Evolutionary conservation across 2,888 invertebrate genomes (phyloP).

Genomic region (Nemotelus pantherinus): DNA sequence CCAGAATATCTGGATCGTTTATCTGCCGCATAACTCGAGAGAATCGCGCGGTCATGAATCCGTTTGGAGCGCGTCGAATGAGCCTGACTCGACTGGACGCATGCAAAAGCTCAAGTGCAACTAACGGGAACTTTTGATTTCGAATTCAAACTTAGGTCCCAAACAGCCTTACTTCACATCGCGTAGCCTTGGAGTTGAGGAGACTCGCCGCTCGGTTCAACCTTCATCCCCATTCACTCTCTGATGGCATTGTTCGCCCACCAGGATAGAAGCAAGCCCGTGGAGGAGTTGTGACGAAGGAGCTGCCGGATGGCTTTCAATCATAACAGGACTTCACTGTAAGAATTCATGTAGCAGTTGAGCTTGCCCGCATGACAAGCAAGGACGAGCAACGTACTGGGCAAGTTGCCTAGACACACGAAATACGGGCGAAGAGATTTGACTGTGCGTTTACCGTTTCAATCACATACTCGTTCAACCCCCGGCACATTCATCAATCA

Average conservation of each 20-base stretch:
- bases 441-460: conserved; percentile 35
- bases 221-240: conserved; percentile 11
- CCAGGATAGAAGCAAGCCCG: background rate
- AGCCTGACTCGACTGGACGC: conserved; percentile 50
- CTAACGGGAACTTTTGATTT: conserved; percentile 55
- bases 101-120: conserved; percentile 64
- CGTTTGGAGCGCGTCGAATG: background rate
- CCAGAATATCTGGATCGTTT: background rate
- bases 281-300: background rate
- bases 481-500: conserved; percentile 37
- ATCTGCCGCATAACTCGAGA: background rate
- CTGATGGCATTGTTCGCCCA: background rate
- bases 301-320: conserved; percentile 44
- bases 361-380: background rate
- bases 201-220: conserved; percentile 35
- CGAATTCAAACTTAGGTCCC: conserved; percentile 27
- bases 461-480: conserved; percentile 21
- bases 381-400: background rate
- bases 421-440: conserved; percentile 3
- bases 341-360: conserved; percentile 12
- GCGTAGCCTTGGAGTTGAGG: conserved; percentile 33
- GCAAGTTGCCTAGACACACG: background rate
- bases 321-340: conserved; percentile 43
- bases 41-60: conserved; percentile 1
- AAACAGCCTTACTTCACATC: conserved; percentile 6